Conservation (phyloP, 2,113 vertebrate species). For the Cavia aperea region DNA sequence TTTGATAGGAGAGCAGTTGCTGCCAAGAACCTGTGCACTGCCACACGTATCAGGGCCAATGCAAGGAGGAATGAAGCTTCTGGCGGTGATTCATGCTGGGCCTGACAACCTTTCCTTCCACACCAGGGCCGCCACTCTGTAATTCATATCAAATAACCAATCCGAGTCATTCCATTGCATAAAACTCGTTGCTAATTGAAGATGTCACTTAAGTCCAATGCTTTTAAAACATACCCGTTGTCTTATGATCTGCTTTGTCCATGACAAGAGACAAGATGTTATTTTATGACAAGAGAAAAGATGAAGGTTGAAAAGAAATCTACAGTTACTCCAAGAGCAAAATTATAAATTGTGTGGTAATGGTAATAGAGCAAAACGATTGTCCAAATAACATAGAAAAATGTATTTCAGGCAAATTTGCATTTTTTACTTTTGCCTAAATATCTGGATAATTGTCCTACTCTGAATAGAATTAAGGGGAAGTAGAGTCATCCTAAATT, state of each 20-base stretch:
- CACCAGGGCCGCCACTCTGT: not conserved
- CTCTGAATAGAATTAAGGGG: constrained; percentile 18
- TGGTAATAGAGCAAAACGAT: constrained; percentile 24
- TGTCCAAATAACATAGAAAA: constrained; percentile 17
- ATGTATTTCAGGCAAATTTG: constrained; percentile 22
- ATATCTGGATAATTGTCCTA: constrained; percentile 31
- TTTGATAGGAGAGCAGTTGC: not conserved
- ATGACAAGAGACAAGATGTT: not conserved
- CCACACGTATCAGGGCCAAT: not conserved
- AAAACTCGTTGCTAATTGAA: not conserved
- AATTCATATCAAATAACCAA: constrained; percentile 1
- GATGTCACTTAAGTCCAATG: not conserved
- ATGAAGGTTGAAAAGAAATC: not conserved
- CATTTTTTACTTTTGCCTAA: constrained; percentile 36
- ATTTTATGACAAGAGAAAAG: not conserved
- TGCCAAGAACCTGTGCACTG: not conserved
- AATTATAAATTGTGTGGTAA: constrained; percentile 13
- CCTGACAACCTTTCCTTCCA: not conserved
- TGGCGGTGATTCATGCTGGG: not conserved
- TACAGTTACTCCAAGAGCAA: not conserved
- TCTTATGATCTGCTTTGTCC: not conserved
- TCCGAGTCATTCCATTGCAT: not conserved
- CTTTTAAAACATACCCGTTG: constrained; percentile 17
- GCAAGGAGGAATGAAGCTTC: not conserved
- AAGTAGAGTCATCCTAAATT: constrained; percentile 23